phyloP scores from a whole-genome alignment of 2,888 invertebrate genomes.

The Panzeria rudis region DNA sequence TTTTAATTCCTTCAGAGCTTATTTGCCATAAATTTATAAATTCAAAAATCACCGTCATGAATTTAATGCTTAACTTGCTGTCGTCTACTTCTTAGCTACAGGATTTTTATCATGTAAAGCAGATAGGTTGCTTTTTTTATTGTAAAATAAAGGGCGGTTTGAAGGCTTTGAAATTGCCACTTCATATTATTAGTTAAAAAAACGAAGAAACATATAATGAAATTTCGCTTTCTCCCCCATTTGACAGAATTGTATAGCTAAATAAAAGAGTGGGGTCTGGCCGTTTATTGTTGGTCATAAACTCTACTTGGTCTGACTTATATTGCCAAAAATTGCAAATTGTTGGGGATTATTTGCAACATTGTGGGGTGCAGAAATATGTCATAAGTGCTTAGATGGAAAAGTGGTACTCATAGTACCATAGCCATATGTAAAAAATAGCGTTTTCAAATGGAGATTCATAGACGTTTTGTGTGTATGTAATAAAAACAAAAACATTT shows the following conservation, averaged over 20 bases:
- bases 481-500: neutral
- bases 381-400: conserved; percentile 4
- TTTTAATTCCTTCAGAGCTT: neutral
- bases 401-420: conserved; percentile 19
- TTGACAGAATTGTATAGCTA: neutral
- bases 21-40: conserved; percentile 29
- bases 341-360: conserved; percentile 77
- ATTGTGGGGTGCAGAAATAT: conserved; percentile 65
- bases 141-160: neutral
- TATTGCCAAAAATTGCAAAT: conserved; percentile 83
- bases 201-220: conserved; percentile 37
- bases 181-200: conserved; percentile 56
- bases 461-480: neutral
- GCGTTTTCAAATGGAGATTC: neutral
- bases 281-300: conserved; percentile 54
- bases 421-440: neutral
- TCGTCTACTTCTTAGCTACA: neutral
- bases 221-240: conserved; percentile 10
- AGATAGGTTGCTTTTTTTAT: neutral
- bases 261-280: conserved; percentile 32
- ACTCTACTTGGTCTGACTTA: conserved; percentile 71
- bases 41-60: conserved; percentile 26
- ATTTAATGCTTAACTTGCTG: conserved; percentile 22
- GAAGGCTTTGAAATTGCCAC: conserved; percentile 53
- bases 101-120: neutral